A percentile compares a stretch with the other conserved stretches of the same genome.
Conservation (phyloP, 2,797 vertebrate species). For the Linurgus olivaceus region DNA sequence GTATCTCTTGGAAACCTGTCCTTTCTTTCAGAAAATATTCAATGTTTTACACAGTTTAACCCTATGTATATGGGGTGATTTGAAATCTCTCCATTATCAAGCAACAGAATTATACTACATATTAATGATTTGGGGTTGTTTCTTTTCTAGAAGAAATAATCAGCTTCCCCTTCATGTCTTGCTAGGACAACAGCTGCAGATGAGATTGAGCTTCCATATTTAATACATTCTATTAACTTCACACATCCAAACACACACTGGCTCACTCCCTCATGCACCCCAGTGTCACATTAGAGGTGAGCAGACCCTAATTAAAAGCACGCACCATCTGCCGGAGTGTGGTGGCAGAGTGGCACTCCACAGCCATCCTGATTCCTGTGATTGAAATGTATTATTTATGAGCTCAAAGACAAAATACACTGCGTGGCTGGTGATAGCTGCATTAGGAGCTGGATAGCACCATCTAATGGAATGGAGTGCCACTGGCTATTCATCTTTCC, state of each 20-base stretch:
- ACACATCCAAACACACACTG: not conserved
- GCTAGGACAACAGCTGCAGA: constrained; percentile 50
- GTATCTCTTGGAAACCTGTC: not conserved
- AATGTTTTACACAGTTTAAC: not conserved
- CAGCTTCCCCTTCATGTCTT: constrained; percentile 17
- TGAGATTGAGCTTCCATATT: constrained; percentile 58
- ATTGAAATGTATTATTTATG: constrained; percentile 58
- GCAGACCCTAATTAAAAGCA: constrained; percentile 65
- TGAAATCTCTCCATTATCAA: not conserved
- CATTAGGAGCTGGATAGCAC: constrained; percentile 48
- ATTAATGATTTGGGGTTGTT: not conserved
- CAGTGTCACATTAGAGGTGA: constrained; percentile 65
- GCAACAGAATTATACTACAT: not conserved
- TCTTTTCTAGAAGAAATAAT: not conserved
- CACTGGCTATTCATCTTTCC: not conserved
- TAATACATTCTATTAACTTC: constrained; percentile 66
- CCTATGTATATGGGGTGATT: not conserved
- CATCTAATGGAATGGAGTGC: constrained; percentile 40
- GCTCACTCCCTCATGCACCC: not conserved
- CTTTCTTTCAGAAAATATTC: not conserved
- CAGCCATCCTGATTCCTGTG: not conserved
- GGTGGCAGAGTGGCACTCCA: constrained; percentile 65
- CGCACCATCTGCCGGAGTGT: constrained; percentile 43
- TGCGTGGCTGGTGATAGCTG: not conserved
- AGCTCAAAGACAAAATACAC: not conserved